A percentile compares a stretch with the other conserved stretches of the same genome.
Conservation (phyloP, 2,797 vertebrate genomes). For the Sylvilagus floridanus region DNA sequence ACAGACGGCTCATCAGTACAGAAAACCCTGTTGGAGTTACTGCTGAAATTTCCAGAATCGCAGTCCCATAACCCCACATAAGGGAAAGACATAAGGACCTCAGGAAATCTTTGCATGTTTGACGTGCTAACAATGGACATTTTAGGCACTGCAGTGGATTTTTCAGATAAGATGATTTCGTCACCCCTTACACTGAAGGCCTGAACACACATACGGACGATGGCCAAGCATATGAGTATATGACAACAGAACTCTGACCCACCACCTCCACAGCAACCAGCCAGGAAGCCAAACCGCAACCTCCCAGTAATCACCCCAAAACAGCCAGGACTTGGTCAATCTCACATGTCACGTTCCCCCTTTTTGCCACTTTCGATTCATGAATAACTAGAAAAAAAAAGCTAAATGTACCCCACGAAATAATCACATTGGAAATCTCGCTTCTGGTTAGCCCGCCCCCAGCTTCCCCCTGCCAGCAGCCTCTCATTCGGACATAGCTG, state of each 20-base stretch:
- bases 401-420: background rate
- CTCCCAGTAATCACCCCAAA: background rate
- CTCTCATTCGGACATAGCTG: background rate
- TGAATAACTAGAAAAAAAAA: background rate
- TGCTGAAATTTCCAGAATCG: background rate
- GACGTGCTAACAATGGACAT: background rate
- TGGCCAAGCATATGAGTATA: background rate
- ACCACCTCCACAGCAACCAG: background rate
- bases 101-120: conserved; percentile 25
- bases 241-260: background rate
- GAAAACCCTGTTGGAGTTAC: background rate
- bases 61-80: background rate
- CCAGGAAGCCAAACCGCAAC: background rate
- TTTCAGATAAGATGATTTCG: background rate
- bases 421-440: background rate
- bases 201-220: background rate
- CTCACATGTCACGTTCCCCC: background rate
- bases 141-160: background rate
- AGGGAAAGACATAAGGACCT: background rate
- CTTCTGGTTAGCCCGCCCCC: background rate
- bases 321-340: background rate
- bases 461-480: background rate
- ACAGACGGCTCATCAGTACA: background rate
- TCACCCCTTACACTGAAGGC: background rate
- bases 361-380: background rate